A percentile compares a stretch with the other conserved stretches of the same genome.
These are phyloP conservation scores for Ophion ellenae DNA, from an alignment of 2,888 invertebrate species.

Conservation along the genomic window DNA sequence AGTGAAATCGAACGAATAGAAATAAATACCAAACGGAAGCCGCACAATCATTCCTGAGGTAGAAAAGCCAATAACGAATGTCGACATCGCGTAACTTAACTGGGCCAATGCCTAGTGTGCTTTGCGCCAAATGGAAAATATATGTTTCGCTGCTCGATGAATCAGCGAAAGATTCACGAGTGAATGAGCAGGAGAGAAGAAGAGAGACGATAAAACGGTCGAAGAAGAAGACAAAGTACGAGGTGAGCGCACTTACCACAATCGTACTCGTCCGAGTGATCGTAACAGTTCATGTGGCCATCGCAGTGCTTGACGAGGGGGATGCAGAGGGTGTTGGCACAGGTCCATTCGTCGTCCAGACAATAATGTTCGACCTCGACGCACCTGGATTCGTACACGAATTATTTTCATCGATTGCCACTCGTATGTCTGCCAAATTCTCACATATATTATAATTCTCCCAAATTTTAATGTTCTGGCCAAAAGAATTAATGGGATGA, in stretches of 20 bases:
- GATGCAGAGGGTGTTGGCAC: constrained; percentile 90
- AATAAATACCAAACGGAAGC: constrained; percentile 74
- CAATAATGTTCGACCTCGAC: constrained; percentile 86
- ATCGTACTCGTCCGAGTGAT: constrained; percentile 89
- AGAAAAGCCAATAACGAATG: constrained; percentile 73
- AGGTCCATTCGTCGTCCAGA: constrained; percentile 88
- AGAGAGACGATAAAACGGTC: neutral
- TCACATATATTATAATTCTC: too few relatives aligned
- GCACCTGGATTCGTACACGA: constrained; percentile 82
- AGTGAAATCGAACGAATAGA: constrained; percentile 18
- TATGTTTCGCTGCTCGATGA: neutral
- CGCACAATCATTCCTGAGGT: constrained; percentile 70
- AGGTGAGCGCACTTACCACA: constrained; percentile 86
- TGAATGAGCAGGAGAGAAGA: neutral
- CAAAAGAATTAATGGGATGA: too few relatives aligned
- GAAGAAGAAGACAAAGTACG: neutral
- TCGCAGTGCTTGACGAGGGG: constrained; percentile 88
- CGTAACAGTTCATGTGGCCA: constrained; percentile 90
- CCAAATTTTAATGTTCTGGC: too few relatives aligned
- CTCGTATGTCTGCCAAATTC: neutral
- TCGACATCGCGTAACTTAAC: constrained; percentile 39
- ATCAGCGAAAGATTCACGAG: neutral
- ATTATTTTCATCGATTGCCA: too few relatives aligned
- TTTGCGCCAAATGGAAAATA: constrained; percentile 50
- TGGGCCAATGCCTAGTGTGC: constrained; percentile 69